A percentile compares a stretch with the other conserved stretches of the same genome.
phyloP scores from a whole-genome alignment of 2,113 vertebrate genomes.

The Microcebus jonahi region DNA sequence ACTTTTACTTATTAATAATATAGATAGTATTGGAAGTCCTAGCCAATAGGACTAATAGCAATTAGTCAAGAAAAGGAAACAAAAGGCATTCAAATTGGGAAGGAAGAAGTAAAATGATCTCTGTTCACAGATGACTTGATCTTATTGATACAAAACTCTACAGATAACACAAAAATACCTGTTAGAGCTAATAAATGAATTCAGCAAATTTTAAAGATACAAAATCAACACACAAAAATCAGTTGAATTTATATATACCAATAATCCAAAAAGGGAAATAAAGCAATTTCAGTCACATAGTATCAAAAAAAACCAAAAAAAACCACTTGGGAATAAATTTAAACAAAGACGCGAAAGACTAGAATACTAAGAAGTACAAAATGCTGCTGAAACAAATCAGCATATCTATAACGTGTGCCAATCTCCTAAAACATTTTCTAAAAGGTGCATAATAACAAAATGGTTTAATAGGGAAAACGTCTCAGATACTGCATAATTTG shows the following conservation, averaged over 20 bases:
- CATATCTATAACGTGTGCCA: constrained; percentile 27
- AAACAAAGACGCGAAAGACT: not conserved
- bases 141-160: not conserved
- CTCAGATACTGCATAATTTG: not conserved
- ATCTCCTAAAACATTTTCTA: constrained; percentile 39
- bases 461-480: constrained; percentile 21
- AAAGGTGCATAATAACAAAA: constrained; percentile 35
- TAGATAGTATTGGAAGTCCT: not conserved
- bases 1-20: not conserved
- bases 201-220: not conserved
- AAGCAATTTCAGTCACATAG: not conserved
- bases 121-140: not conserved
- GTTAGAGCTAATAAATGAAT: not conserved
- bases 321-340: not conserved
- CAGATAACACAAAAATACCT: not conserved
- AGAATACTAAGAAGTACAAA: not conserved
- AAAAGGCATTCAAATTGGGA: not conserved
- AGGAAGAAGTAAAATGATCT: not conserved
- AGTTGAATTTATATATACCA: not conserved
- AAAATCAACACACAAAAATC: not conserved
- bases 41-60: not conserved
- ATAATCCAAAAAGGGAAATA: not conserved
- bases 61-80: not conserved
- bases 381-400: constrained; percentile 27
- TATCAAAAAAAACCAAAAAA: not conserved